Conservation (phyloP, 1,140 invertebrate species). For the Octopus bimaculoides region DNA sequence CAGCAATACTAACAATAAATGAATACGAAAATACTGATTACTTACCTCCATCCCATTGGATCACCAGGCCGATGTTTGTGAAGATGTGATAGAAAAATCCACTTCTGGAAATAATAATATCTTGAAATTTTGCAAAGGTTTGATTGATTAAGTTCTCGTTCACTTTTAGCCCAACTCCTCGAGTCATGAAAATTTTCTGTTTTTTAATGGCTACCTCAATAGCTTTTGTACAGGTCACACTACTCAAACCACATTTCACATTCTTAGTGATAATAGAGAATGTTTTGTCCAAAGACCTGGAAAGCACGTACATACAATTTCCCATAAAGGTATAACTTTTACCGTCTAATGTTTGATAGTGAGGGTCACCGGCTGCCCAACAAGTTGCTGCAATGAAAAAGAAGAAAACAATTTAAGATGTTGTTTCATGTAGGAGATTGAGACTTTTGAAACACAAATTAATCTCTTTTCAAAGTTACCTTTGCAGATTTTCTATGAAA, state of each 20-base stretch:
- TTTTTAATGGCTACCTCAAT: slow-evolving; percentile 64
- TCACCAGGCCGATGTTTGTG: slow-evolving; percentile 70
- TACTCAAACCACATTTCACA: slow-evolving; percentile 79
- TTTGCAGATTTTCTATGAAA: not conserved
- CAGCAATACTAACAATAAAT: no score
- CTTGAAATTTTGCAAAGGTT: not conserved
- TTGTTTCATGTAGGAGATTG: not conserved
- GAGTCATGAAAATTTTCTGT: slow-evolving; percentile 69
- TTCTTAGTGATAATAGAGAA: slow-evolving; percentile 67
- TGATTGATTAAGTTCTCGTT: not conserved
- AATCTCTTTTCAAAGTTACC: not conserved
- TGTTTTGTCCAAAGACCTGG: slow-evolving; percentile 61
- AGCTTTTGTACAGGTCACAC: slow-evolving; percentile 83
- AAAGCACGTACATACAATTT: slow-evolving; percentile 70
- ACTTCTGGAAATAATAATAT: slow-evolving; percentile 57
- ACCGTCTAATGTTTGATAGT: slow-evolving; percentile 85
- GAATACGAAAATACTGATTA: not conserved
- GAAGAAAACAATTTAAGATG: not conserved
- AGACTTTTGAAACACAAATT: not conserved
- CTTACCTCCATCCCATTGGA: slow-evolving; percentile 74
- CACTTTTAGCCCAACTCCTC: slow-evolving; percentile 61
- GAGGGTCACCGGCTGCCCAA: slow-evolving; percentile 78
- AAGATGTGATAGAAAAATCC: slow-evolving; percentile 79
- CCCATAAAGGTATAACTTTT: slow-evolving; percentile 82
- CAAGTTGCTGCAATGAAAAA: slow-evolving; percentile 45